Conservation (phyloP, 2,113 vertebrate genomes). For the Larimichthys crocea region DNA sequence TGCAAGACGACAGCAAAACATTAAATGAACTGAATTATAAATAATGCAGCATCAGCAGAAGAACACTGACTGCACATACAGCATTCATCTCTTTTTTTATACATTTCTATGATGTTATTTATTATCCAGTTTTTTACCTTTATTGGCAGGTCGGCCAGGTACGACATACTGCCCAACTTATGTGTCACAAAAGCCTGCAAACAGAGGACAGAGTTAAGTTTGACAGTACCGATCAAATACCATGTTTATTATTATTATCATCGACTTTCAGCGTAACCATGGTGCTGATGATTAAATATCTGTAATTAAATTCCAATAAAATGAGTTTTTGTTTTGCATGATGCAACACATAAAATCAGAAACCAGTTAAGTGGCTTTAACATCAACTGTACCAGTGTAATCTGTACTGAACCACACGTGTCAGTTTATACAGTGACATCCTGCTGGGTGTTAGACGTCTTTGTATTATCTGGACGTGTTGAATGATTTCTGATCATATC, state of each 20-base stretch:
- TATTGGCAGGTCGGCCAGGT: constrained; percentile 78
- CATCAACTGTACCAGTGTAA: not conserved
- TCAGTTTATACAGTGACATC: not conserved
- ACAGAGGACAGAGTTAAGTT: not conserved
- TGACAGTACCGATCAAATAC: too few relatives aligned
- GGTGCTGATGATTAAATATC: too few relatives aligned
- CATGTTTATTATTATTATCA: too few relatives aligned
- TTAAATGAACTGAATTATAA: not conserved
- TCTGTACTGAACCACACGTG: not conserved
- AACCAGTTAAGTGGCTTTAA: not conserved
- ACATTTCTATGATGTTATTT: not conserved
- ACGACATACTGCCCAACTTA: constrained; percentile 77
- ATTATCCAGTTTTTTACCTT: constrained; percentile 70
- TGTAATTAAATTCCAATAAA: not conserved
- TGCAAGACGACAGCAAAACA: constrained; percentile 37
- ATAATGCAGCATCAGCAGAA: not conserved
- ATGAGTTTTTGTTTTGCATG: not conserved
- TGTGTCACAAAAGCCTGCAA: constrained; percentile 76
- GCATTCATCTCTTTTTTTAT: not conserved
- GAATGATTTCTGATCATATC: not conserved
- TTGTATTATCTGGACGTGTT: not conserved
- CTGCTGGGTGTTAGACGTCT: not conserved
- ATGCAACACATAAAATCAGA: not conserved
- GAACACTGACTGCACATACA: not conserved
- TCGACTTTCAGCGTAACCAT: too few relatives aligned